These are phyloP conservation scores for Halcyon badia DNA, from an alignment of 2,797 vertebrate species.

Conservation along the genomic window DNA sequence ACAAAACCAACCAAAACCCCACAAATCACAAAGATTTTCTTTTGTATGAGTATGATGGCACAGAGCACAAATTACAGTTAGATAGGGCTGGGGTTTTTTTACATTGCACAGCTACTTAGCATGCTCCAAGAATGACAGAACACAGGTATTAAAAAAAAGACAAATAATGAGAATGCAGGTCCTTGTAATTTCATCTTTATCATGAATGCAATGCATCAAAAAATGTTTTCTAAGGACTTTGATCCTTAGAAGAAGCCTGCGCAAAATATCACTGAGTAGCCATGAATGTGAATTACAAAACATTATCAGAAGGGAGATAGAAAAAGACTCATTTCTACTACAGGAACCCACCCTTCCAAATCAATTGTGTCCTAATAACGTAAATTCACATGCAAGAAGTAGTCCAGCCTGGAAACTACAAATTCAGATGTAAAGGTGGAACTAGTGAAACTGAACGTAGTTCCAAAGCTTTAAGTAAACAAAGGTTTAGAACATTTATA, in stretches of 20 bases:
- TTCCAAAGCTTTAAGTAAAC: background rate
- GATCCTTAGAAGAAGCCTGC: background rate
- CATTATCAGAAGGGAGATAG: background rate
- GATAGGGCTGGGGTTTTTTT: background rate
- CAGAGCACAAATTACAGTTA: background rate
- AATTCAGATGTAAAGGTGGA: background rate
- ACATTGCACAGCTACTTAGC: background rate
- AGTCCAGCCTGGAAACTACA: background rate
- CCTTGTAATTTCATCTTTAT: background rate
- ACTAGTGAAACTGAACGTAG: background rate
- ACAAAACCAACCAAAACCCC: too few species aligned
- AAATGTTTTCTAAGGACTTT: background rate
- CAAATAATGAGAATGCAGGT: background rate
- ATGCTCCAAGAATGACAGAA: background rate
- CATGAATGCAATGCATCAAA: fast-evolving
- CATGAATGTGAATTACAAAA: background rate
- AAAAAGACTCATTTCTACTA: background rate
- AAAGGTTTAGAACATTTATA: background rate
- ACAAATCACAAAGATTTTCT: too few species aligned
- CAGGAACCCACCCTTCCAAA: background rate
- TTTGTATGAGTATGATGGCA: background rate
- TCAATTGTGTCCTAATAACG: fast-evolving
- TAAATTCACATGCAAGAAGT: background rate
- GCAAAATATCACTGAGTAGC: background rate
- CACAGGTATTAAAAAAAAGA: background rate